These are phyloP conservation scores for Mesorhabditis sp. DNA, from an alignment of 2,888 invertebrate genomes.

Conservation along the genomic window DNA sequence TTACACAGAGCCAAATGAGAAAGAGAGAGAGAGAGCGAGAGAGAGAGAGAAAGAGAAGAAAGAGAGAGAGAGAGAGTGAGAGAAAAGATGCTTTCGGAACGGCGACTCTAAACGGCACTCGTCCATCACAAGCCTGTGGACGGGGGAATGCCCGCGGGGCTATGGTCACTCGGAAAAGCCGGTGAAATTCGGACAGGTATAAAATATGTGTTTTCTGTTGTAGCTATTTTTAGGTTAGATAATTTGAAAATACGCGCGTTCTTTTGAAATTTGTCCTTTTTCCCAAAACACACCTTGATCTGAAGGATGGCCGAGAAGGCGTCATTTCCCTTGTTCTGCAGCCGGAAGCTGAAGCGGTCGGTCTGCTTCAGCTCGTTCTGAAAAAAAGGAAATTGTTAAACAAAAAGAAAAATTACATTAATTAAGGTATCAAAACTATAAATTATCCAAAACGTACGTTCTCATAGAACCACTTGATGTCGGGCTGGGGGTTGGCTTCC, in stretches of 20 bases:
- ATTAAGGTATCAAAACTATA: background rate
- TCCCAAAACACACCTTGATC: conserved; percentile 47
- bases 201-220: background rate
- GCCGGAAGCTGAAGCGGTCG: conserved; percentile 49
- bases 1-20: no score
- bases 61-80: no score
- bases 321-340: conserved; percentile 55
- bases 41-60: no score
- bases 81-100: no score
- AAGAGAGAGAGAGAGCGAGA: no score
- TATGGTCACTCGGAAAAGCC: no score
- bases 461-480: conserved; percentile 59
- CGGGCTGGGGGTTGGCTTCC: conserved; percentile 56
- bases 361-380: conserved; percentile 52
- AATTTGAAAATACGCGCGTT: background rate
- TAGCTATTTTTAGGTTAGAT: background rate
- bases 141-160: no score
- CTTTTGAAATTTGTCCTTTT: no score
- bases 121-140: no score
- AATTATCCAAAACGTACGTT: conserved; percentile 32
- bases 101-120: no score
- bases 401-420: background rate
- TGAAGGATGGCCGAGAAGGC: conserved; percentile 56
- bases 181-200: no score
- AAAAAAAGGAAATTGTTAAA: conserved; percentile 11